These are phyloP conservation scores for Gymnocypris eckloni DNA, from an alignment of 2,797 vertebrate species.

Conservation along the genomic window DNA sequence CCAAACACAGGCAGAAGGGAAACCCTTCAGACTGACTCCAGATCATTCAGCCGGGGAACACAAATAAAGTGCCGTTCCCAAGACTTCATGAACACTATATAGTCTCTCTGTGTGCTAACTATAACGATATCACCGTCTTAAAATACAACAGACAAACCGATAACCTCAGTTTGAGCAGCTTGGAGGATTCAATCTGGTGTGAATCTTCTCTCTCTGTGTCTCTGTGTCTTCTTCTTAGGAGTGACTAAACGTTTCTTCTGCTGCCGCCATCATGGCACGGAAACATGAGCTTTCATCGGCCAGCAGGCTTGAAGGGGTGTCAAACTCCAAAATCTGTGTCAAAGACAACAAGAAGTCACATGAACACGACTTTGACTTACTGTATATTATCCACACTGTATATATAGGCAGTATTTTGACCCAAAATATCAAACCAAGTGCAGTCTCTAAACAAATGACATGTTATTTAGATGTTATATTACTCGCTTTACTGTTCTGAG, in stretches of 20 bases:
- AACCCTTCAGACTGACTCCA: constrained; percentile 8
- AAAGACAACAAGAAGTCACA: constrained; percentile 37
- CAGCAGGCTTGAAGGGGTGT: constrained; percentile 78
- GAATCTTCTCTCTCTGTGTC: neutral
- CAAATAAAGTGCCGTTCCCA: constrained; percentile 50
- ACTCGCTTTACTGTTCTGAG: neutral
- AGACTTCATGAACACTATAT: neutral
- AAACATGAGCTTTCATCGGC: constrained; percentile 81
- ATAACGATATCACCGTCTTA: constrained; percentile 9
- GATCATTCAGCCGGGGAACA: neutral
- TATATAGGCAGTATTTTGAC: neutral
- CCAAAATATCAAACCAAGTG: neutral
- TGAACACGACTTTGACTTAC: neutral
- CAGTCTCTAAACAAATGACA: neutral
- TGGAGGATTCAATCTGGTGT: constrained; percentile 3
- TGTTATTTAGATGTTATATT: neutral
- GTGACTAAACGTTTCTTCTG: constrained; percentile 71
- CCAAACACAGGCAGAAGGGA: constrained; percentile 24
- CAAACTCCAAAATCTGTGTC: constrained; percentile 82
- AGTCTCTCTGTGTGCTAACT: constrained; percentile 5
- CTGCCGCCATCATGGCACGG: constrained; percentile 77
- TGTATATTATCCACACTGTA: neutral
- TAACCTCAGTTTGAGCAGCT: constrained; percentile 41
- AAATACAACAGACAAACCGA: neutral
- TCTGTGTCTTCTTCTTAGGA: constrained; percentile 50